phyloP scores from a whole-genome alignment of 1,140 invertebrate genomes.

The Subanguina moxae region DNA sequence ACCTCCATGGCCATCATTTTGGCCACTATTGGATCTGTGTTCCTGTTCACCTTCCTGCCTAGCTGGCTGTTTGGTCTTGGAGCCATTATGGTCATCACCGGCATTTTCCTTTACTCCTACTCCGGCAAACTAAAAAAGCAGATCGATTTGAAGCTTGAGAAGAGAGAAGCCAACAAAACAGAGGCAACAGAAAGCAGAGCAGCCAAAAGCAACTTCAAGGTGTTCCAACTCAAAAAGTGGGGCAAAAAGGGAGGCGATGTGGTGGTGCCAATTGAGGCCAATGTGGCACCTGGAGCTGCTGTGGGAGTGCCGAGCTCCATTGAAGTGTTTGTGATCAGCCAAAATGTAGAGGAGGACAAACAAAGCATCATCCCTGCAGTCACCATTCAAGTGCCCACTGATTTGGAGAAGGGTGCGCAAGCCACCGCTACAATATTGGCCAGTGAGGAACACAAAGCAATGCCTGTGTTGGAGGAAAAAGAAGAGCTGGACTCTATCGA shows the following conservation, averaged over 20 bases:
- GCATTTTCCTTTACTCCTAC: neutral
- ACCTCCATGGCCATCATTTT: conserved; percentile 61
- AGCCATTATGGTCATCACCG: conserved; percentile 59
- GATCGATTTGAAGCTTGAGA: neutral
- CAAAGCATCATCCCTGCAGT: too few relatives aligned
- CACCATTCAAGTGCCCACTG: too few relatives aligned
- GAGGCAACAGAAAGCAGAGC: neutral
- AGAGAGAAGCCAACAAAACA: too few relatives aligned
- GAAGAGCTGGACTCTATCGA: too few relatives aligned
- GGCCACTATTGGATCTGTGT: conserved; percentile 62
- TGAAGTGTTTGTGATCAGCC: too few relatives aligned
- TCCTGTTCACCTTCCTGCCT: conserved; percentile 62
- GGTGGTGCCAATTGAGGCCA: neutral
- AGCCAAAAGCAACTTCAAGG: neutral
- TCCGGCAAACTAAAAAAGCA: neutral
- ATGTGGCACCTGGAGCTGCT: too few relatives aligned
- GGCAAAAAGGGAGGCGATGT: neutral
- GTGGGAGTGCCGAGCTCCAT: too few relatives aligned
- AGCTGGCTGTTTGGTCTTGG: conserved; percentile 61
- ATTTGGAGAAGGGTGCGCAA: too few relatives aligned
- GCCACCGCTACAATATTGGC: too few relatives aligned
- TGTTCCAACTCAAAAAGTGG: conserved; percentile 1
- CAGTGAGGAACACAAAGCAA: too few relatives aligned
- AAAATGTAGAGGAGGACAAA: too few relatives aligned
- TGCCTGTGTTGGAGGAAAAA: too few relatives aligned